Base-by-base conservation (phyloP, 2,888 invertebrate species). In the Scaptomyza reducta region DNA sequence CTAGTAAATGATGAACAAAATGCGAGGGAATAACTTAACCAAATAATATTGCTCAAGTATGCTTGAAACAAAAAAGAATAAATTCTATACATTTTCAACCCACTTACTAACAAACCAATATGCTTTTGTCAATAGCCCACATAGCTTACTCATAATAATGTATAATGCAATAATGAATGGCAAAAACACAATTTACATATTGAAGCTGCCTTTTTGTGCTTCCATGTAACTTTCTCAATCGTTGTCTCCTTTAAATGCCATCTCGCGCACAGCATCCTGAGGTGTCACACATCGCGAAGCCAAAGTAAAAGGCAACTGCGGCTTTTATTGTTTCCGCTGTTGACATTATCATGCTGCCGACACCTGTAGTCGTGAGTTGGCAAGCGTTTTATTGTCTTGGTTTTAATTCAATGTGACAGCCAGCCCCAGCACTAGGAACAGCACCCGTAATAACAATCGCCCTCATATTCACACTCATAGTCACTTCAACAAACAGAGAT, bases 241-340 rank as follows among this genome's bases (percentile, higher is more conserved):
- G 62, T 45, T 67, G 67, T 66, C 67, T 70, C 62, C 67, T 70
- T 51, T 41, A 66, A 69, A 46, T 62, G 67, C 51, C 68, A 70
- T 67, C 51, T 65, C 70, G 67, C 40, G 49, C 65, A 63, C 66
- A 27, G 27, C 27, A 59, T 63, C 67, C 61, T 70, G 59, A 54
- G 44, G 66, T 66, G 61, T 61, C 70, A 59, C 65, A 65, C 66
- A 56, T 65, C 77, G 60, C 68, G 69, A 57, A 68, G 84, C 77
- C 73, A 53, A 76, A 73, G 70, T 70, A 70, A 67, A 72, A 84
- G 79, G 70, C 84, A 79, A 74, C 81, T 79, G 84, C 79, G 79
- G 87, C 81, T 83, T 83, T 83, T 84, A 83, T 87, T 83, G 87
- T 84, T 83, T 83, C 87, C 87, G 84, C 79, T 75, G 87, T 83